Conservation (phyloP, 2,888 invertebrate genomes). For the Polyploca ridens region DNA sequence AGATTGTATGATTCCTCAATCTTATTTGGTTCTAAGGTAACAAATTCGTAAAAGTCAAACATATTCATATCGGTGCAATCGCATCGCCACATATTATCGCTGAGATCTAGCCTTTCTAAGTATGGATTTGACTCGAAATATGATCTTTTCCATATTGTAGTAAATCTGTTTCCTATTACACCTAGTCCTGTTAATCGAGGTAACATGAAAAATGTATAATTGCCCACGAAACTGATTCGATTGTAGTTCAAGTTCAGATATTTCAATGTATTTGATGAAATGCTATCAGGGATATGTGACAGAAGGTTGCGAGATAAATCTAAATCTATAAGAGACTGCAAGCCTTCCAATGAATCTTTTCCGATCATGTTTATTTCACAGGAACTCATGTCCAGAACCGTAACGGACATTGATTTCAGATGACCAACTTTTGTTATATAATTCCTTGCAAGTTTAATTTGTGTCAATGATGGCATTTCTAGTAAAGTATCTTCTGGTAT, state of each 20-base stretch:
- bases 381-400: conserved; percentile 85
- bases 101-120: conserved; percentile 84
- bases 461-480: conserved; percentile 84
- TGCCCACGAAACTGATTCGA: conserved; percentile 85
- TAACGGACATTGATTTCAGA: conserved; percentile 84
- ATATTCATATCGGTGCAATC: conserved; percentile 87
- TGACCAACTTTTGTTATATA: conserved; percentile 85
- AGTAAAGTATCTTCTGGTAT: conserved; percentile 85
- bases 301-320: conserved; percentile 88
- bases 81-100: conserved; percentile 92
- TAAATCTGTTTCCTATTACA: conserved; percentile 89
- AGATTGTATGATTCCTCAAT: conserved; percentile 79
- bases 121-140: conserved; percentile 86
- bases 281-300: conserved; percentile 84
- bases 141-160: conserved; percentile 83
- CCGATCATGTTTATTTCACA: conserved; percentile 87
- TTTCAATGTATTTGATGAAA: conserved; percentile 85
- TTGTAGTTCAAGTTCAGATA: conserved; percentile 85
- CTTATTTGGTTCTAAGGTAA: conserved; percentile 84
- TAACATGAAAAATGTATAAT: conserved; percentile 86
- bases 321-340: conserved; percentile 85
- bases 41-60: conserved; percentile 85
- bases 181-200: conserved; percentile 85
- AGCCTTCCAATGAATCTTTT: conserved; percentile 81
- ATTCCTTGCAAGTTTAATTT: conserved; percentile 87